phyloP scores from a whole-genome alignment of 2,888 invertebrate species.

The Atethmia centrago region DNA sequence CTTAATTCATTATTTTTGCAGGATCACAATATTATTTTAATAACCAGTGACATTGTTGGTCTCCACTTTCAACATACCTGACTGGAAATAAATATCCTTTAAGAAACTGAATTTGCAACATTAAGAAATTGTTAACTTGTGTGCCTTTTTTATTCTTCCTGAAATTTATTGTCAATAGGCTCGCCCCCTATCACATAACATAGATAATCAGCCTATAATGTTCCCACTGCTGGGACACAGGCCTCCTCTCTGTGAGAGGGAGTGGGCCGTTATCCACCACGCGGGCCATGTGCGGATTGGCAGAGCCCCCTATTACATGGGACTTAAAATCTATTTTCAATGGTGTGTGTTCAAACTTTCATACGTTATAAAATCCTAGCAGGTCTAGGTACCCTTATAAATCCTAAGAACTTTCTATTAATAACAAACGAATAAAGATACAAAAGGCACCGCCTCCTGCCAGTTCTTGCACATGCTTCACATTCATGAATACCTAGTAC shows the following conservation, averaged over 20 bases:
- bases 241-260: too few species aligned
- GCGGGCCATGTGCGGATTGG: too few species aligned
- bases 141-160: not conserved
- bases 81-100: not conserved
- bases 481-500: not conserved
- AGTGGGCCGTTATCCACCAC: too few species aligned
- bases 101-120: not conserved
- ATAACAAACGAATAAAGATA: slow-evolving; percentile 7
- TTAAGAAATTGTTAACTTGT: not conserved
- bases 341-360: not conserved
- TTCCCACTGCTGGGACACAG: too few species aligned
- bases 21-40: not conserved
- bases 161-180: too few species aligned
- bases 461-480: slow-evolving; percentile 19
- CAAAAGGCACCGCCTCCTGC: slow-evolving; percentile 28
- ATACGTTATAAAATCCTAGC: not conserved
- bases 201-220: too few species aligned
- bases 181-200: too few species aligned
- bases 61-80: not conserved
- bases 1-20: not conserved
- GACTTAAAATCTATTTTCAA: not conserved
- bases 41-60: not conserved
- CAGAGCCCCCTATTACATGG: too few species aligned
- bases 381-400: not conserved
- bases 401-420: slow-evolving; percentile 20